Conservation (phyloP, 2,113 vertebrate species). For the Pedetes capensis region DNA sequence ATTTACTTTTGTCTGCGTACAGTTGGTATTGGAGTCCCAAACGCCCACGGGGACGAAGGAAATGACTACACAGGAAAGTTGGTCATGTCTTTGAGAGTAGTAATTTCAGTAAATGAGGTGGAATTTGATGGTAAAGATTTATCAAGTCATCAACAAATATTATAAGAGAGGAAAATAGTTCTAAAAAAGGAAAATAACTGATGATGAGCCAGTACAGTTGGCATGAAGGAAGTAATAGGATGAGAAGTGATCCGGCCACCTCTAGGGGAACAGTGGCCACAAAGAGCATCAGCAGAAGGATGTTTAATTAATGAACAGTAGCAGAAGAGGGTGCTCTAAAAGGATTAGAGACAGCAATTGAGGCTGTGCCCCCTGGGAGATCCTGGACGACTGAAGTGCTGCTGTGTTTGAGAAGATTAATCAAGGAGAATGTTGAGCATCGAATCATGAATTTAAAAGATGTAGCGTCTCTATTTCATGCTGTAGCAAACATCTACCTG, state of each 20-base stretch:
- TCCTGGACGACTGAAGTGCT: slow-evolving; percentile 60
- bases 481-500: slow-evolving; percentile 17
- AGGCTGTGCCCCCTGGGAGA: slow-evolving; percentile 64
- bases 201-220: background rate
- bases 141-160: slow-evolving; percentile 65
- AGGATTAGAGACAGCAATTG: slow-evolving; percentile 71
- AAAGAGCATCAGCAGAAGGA: background rate
- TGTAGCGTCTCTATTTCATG: background rate
- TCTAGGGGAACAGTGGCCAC: background rate
- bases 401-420: slow-evolving; percentile 72
- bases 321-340: slow-evolving; percentile 58
- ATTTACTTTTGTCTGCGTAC: slow-evolving; percentile 21
- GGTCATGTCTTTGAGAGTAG: slow-evolving; percentile 28
- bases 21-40: background rate
- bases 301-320: slow-evolving; percentile 69
- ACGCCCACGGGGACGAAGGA: slow-evolving; percentile 37
- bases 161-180: slow-evolving; percentile 50
- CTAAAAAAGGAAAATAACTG: slow-evolving; percentile 51
- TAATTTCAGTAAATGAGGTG: slow-evolving; percentile 67
- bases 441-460: slow-evolving; percentile 54
- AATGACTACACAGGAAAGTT: slow-evolving; percentile 46
- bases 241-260: background rate
- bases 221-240: background rate
- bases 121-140: slow-evolving; percentile 66
- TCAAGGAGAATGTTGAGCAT: slow-evolving; percentile 59